These are phyloP conservation scores for Tridacna crocea DNA, from an alignment of 2,888 invertebrate genomes.

Conservation along the genomic window DNA sequence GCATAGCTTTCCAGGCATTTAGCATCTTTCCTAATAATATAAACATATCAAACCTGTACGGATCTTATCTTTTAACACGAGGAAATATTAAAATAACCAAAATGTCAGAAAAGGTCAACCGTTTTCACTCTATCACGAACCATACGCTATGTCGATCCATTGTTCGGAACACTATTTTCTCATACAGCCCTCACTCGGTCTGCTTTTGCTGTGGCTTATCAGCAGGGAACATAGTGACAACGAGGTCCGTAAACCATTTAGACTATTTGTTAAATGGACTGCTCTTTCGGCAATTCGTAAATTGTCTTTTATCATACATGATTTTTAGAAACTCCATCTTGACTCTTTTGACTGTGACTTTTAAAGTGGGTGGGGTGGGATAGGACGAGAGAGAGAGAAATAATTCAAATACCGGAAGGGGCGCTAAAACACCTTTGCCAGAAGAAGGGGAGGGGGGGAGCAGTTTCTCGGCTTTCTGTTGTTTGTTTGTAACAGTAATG, in stretches of 20 bases:
- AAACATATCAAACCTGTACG: constrained; percentile 14
- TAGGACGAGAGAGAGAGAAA: no score
- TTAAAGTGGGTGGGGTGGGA: no score
- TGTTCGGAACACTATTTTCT: constrained; percentile 8
- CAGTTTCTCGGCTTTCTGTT: no score
- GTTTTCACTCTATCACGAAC: constrained; percentile 10
- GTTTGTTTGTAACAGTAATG: no score
- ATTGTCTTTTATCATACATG: no score
- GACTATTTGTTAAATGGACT: not conserved
- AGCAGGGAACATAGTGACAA: not conserved
- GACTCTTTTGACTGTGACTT: no score
- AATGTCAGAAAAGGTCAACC: constrained; percentile 24
- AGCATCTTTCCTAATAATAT: constrained; percentile 1
- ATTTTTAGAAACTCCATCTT: no score
- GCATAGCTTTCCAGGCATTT: not conserved
- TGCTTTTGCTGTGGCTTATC: not conserved
- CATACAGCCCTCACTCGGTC: not conserved
- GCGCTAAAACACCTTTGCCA: no score
- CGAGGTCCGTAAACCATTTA: not conserved
- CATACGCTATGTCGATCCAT: constrained; percentile 9
- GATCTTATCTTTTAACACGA: constrained; percentile 18
- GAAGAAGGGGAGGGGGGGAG: no score
- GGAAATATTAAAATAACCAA: constrained; percentile 25
- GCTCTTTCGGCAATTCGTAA: not conserved
- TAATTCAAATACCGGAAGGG: no score